phyloP scores from a whole-genome alignment of 2,113 vertebrate genomes.

The Chiloscyllium plagiosum region DNA sequence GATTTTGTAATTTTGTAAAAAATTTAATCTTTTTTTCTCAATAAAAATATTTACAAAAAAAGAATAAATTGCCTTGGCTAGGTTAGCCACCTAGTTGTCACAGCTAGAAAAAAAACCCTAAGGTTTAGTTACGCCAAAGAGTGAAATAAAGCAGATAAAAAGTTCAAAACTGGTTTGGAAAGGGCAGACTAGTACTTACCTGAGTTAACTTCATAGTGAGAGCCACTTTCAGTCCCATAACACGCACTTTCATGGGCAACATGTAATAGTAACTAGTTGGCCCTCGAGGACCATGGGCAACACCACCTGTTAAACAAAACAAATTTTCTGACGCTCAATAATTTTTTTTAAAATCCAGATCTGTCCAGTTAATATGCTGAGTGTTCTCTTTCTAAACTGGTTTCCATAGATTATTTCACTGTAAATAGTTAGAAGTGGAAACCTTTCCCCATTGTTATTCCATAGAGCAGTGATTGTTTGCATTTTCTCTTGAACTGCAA shows the following conservation, averaged over 20 bases:
- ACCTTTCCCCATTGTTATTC: background rate
- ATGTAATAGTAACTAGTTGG: conserved; percentile 88
- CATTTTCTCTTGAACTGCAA: background rate
- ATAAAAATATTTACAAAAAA: too few species aligned
- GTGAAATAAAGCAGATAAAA: background rate
- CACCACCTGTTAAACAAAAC: conserved; percentile 59
- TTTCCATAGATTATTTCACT: background rate
- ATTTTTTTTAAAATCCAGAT: background rate
- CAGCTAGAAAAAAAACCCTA: background rate
- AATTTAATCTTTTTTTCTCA: too few species aligned
- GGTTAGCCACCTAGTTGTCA: background rate
- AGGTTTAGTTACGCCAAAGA: background rate
- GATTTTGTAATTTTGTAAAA: too few species aligned
- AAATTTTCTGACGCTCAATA: background rate
- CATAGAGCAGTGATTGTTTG: background rate
- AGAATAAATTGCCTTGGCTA: background rate
- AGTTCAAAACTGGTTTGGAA: background rate
- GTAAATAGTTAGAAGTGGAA: background rate
- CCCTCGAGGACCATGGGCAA: conserved; percentile 75
- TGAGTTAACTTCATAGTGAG: conserved; percentile 74
- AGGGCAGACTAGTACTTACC: conserved; percentile 51
- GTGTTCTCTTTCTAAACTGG: background rate
- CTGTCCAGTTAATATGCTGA: background rate
- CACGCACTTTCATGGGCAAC: conserved; percentile 80
- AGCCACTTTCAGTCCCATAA: conserved; percentile 72